Base-by-base conservation (phyloP, 2,113 vertebrate genomes). In the Laticauda colubrina region DNA sequence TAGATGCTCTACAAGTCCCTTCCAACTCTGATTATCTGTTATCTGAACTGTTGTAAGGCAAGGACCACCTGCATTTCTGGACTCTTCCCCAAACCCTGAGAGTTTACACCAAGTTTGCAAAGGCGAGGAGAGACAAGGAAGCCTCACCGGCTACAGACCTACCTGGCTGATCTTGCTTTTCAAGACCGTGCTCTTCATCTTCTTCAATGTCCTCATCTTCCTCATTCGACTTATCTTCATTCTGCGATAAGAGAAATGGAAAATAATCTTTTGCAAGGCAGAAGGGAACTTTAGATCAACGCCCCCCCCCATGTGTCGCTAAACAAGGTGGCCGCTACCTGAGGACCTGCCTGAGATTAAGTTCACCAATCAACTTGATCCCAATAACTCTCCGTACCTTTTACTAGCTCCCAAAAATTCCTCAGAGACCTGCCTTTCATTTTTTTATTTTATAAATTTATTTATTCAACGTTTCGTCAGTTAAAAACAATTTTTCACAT, bases 171-270 rank as follows among this genome's bases (percentile, higher is more conserved):
- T 94, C 90, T 9, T 85, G 0, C 87, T 95, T 96, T 90, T 97
- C 95, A 11, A 95, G 61, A 39, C 43, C 89, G 59, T 92, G 0
- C 6, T 96, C 94, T 1, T 98, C 97, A 29, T 96, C 98, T 39
- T 97, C 93, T 0, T 93, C 96, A 5, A 97, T 97, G n/a, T 95
- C 97, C 2, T 97, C 97, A 24, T 95, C 96, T 23, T 96, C 96
- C 43, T 97, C 95, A 0, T 96, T 96, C 64, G 93, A 92, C 53
- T 93, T 96, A 34, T 97, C 98, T 85, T 97, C 96, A 95, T 94
- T 97, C 99, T 99, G 91, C 9, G 94, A 26, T 5, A 94, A 20
- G 59, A 93, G 92, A 94, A 95, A 94, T 29, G 9, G 26, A 69
- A 0, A 10, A 57, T 7, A 0, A 39, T 95, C 92, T 94, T 0